A percentile compares a stretch with the other conserved stretches of the same genome.
phyloP scores from a whole-genome alignment of 2,888 invertebrate species.

The Drosophila longiperda region DNA sequence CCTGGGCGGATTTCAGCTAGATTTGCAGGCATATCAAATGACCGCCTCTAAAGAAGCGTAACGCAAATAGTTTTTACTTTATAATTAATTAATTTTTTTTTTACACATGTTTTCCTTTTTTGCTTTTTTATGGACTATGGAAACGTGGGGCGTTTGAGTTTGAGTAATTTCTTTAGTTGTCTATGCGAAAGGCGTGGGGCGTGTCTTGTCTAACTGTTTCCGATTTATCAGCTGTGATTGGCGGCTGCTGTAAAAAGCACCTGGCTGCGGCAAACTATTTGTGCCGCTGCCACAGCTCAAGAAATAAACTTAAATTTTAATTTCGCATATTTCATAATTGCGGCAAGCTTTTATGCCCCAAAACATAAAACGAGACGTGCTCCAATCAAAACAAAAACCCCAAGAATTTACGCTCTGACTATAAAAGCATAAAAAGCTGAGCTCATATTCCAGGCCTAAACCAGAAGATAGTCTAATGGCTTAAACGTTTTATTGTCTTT shows the following conservation, averaged over 20 bases:
- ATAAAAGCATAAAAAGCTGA: background rate
- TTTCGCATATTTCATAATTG: conserved; percentile 27
- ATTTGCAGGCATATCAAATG: conserved; percentile 49
- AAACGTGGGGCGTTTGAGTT: conserved; percentile 38
- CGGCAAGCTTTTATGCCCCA: conserved; percentile 13
- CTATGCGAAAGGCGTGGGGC: conserved; percentile 20
- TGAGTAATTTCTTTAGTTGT: conserved; percentile 47
- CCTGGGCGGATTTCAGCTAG: conserved; percentile 9
- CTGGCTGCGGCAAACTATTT: background rate
- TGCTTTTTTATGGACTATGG: conserved; percentile 14
- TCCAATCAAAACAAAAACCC: background rate
- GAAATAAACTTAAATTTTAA: conserved; percentile 27
- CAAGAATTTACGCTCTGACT: background rate
- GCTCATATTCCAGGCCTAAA: background rate
- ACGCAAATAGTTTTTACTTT: conserved; percentile 54
- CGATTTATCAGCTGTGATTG: conserved; percentile 37
- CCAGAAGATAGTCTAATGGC: background rate
- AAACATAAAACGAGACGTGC: conserved; percentile 33
- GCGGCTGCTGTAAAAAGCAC: conserved; percentile 5
- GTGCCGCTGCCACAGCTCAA: background rate
- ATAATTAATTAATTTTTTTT: conserved; percentile 45
- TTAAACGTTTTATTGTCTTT: conserved; percentile 18
- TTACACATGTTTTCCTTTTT: conserved; percentile 13
- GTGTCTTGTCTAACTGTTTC: conserved; percentile 19
- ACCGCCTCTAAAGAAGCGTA: conserved; percentile 38